Evolutionary conservation across 2,797 vertebrate genomes (phyloP), one percentile per base, ranked within the genome.

Genomic region (Eidolon dupreanum): DNA sequence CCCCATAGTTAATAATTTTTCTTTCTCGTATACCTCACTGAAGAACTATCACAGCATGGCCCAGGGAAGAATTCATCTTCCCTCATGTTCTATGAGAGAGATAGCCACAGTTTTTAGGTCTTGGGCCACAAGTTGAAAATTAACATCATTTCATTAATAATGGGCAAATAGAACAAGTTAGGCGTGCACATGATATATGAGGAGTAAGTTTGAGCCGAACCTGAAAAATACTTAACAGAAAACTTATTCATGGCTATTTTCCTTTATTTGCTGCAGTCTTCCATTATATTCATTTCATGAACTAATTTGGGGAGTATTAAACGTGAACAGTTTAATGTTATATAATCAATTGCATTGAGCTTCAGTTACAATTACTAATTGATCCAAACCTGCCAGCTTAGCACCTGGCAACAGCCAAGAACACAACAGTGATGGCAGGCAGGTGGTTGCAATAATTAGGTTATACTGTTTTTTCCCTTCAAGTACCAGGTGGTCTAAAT

Each of bases 401-500:
- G 94, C 94, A 97, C 93, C 97, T 96, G 95, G 95, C 43, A 92
- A 46, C 66, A 88, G 74, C 90, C 73, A 86, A 85, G 63, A 49
- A 16, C 38, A 43, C 68, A 53, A 28, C 66, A 0, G 59, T 26
- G 9, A 85, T 33, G 46, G 49, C 70, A 87, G 70, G 95, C 85
- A 97, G 97, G 97, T 97, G 94, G 86, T 81, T 83, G 74, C 88
- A 95, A 88, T 97, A 95, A 97, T 96, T 79, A 96, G 84, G 20
- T 90, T 95, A 65, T 95, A 93, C 77, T 81, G 26, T n/a, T 41
- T 57, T 3, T 0, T 11, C 13, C 57, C 59, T 88, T 94, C 74
- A 59, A 92, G 53, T 88, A 88, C 74, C 71, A 92, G 71, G 79
- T 90, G 84, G 71, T 90, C 95, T 51, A 96, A 96, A 86, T 33